Base-by-base conservation (phyloP, 1,140 invertebrate genomes). In the Brachionus calyciflorus region DNA sequence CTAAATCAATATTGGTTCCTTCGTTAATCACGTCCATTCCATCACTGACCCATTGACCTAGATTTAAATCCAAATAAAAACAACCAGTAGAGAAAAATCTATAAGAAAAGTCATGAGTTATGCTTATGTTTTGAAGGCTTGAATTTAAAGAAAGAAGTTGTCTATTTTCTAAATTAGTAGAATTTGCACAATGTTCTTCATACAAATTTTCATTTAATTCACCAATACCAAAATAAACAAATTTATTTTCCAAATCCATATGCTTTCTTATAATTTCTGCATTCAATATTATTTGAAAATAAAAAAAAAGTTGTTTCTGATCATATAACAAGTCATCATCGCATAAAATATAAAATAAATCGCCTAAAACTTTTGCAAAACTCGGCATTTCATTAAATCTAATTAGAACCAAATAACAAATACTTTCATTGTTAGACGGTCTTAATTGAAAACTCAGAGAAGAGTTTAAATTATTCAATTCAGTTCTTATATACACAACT, bases 1-100 rank as follows among this genome's bases (percentile, higher is more conserved):
- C 80, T 4, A 40, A 10, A 0, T 46, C 33, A 0, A 63, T 46
- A 37, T 57, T 78, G 30, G 82, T 82, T 28, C 78, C 57, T 1
- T 41, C 49, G 9, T 73, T 46, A 21, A 51, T 30, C n/a, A 73
- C 24, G 5, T 73, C 69, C 19, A 73, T 14, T 37, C 69, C 69
- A 40, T 73, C 28, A 10, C 46, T 28, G 0, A 41, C 1, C 69
- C 69, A 73, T 55, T 73, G 14, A 17, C 46, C 69, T 21, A 10
- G 49, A 1, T 55, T n/a, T 24, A 9, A 6, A 9, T 73, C 46
- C 19, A 53, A 21, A 28, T 51, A 73, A 33, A 51, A 73, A 21
- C 69, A 73, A 24, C 69, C 69, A n/a, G 69, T 30, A 26, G 51
- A 55, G 33, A 51, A 73, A 10, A 73, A 9, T 1, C 69, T 19